These are phyloP conservation scores for Drosophila pallidifrons DNA, from an alignment of 1,140 invertebrate genomes.

Conservation along the genomic window DNA sequence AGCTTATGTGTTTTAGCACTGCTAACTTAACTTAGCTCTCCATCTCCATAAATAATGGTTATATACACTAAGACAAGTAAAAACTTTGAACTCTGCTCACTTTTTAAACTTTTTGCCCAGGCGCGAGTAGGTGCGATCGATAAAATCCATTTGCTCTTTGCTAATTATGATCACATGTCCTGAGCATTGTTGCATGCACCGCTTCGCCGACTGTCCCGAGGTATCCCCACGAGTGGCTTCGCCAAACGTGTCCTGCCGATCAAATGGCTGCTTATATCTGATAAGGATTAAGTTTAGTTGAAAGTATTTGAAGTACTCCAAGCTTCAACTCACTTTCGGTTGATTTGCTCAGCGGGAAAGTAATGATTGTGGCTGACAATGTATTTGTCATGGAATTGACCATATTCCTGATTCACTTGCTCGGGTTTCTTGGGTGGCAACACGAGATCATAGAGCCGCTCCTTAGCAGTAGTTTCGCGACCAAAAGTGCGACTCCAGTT, in stretches of 20 bases:
- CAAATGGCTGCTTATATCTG: slow-evolving; percentile 64
- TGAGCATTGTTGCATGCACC: slow-evolving; percentile 52
- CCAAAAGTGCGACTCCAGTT: slow-evolving; percentile 69
- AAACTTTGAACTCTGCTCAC: slow-evolving; percentile 16
- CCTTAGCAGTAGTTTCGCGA: neutral
- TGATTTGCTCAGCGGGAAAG: slow-evolving; percentile 68
- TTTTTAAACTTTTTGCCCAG: slow-evolving; percentile 58
- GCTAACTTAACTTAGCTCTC: too few relatives aligned
- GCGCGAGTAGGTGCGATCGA: slow-evolving; percentile 54
- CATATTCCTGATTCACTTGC: slow-evolving; percentile 64
- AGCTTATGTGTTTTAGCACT: too few relatives aligned
- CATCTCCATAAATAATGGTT: too few relatives aligned
- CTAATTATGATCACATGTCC: slow-evolving; percentile 64
- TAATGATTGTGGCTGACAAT: slow-evolving; percentile 76
- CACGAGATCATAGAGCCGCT: slow-evolving; percentile 52
- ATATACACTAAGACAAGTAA: too few relatives aligned
- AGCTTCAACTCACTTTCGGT: slow-evolving; percentile 50
- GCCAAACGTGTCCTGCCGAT: slow-evolving; percentile 35
- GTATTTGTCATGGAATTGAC: slow-evolving; percentile 61
- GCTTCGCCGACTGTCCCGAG: slow-evolving; percentile 56
- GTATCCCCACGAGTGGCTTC: neutral
- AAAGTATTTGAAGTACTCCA: neutral
- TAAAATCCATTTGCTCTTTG: slow-evolving; percentile 68
- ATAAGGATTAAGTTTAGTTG: neutral
- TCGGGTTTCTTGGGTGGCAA: slow-evolving; percentile 57